Evolutionary conservation across 2,113 vertebrate genomes (phyloP), one percentile per base, ranked within the genome.

Genomic region (Gnathonemus echidnorhynchus): DNA sequence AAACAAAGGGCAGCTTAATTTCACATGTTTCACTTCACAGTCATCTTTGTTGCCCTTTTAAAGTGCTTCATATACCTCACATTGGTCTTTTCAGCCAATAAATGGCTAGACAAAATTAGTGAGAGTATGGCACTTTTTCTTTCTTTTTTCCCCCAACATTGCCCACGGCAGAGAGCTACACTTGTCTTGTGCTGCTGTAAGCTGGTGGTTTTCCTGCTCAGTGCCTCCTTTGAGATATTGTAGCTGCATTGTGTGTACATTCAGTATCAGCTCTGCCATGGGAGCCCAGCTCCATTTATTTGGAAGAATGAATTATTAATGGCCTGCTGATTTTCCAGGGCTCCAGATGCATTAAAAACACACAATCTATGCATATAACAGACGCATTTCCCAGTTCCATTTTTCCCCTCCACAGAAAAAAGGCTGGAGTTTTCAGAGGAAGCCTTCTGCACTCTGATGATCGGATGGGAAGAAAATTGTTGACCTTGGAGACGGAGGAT

Each of bases 401-500:
- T 91, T 31, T 83, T 92, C 88, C 91, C 31, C 93, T 92, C 48
- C 89, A 91, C 92, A 94, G 94, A 91, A 91, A 92, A 92, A 92
- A 90, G 0, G 85, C 93, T 90, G 50, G 58, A 89, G 87, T 92
- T 87, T 91, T 90, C 91, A 91, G 86, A 85, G 89, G 92, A 95
- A 94, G 89, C 92, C 90, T 91, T 93, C 92, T 91, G 80, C 90
- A 88, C 88, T 89, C 91, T 91, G 90, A 91, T 91, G 92, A 91
- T 95, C 95, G 95, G 91, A 95, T 94, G 93, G 93, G 92, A 97
- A 96, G 90, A 91, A 56, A 93, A 94, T 96, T 96, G 96, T 96
- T 97, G 97, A 97, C 97, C 96, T 98, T 97, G 96, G 94, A 95
- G 97, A 97, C 95, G 97, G 96, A 97, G 97, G 96, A 98, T 98